These are phyloP conservation scores for Hedya salicella DNA, from an alignment of 2,888 invertebrate species.

Conservation along the genomic window DNA sequence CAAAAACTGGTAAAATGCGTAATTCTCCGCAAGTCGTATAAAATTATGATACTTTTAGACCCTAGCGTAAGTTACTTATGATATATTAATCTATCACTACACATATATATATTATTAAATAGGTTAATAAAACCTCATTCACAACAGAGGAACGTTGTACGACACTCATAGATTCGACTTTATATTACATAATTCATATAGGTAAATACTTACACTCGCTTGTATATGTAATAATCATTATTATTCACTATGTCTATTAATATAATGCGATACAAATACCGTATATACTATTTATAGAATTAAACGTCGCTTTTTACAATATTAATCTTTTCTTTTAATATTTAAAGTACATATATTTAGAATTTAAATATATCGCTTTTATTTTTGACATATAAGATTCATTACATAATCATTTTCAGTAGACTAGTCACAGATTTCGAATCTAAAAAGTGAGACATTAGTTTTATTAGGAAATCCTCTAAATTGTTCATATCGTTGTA, in stretches of 20 bases:
- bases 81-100: conserved; percentile 68
- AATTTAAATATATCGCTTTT: conserved; percentile 64
- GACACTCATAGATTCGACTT: conserved; percentile 69
- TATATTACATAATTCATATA: conserved; percentile 54
- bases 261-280: conserved; percentile 69
- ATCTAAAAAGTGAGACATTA: conserved; percentile 31
- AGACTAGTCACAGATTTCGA: conserved; percentile 29
- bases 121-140: conserved; percentile 74
- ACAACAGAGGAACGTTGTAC: conserved; percentile 78
- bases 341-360: conserved; percentile 72
- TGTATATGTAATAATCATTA: conserved; percentile 63
- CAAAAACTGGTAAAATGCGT: conserved; percentile 58
- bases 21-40: conserved; percentile 65
- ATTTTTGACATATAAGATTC: conserved; percentile 62
- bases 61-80: conserved; percentile 61
- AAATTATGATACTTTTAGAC: conserved; percentile 64
- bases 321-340: conserved; percentile 53
- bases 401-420: conserved; percentile 27
- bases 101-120: conserved; percentile 63
- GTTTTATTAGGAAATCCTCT: conserved; percentile 25
- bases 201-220: conserved; percentile 64
- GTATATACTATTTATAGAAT: conserved; percentile 68
- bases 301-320: conserved; percentile 71
- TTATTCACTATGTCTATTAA: conserved; percentile 57
- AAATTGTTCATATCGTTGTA: conserved; percentile 36